These are phyloP conservation scores for Philaethria dido DNA, from an alignment of 2,888 invertebrate genomes.

Conservation along the genomic window DNA sequence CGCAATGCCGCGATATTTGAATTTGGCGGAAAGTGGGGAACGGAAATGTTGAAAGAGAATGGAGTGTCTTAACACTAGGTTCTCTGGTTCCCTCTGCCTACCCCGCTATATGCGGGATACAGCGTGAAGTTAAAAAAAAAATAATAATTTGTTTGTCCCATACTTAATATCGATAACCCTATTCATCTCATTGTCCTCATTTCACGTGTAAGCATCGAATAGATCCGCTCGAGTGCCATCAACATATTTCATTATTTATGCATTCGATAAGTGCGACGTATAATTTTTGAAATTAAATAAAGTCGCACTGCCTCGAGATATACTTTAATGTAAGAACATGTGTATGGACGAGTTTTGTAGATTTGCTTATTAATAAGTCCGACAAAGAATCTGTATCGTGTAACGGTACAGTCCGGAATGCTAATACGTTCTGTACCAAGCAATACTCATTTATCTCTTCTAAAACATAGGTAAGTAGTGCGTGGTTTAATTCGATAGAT, in stretches of 20 bases:
- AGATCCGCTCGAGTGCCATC: background rate
- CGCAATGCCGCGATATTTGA: no score
- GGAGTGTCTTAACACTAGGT: no score
- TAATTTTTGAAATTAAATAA: slow-evolving; percentile 40
- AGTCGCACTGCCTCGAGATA: slow-evolving; percentile 44
- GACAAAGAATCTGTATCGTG: slow-evolving; percentile 67
- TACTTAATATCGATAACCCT: background rate
- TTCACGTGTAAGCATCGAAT: background rate
- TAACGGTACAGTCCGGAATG: slow-evolving; percentile 61
- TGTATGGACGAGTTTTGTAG: slow-evolving; percentile 68
- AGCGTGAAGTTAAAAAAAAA: no score
- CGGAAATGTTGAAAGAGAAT: no score
- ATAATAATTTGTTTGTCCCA: background rate
- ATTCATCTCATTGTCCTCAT: slow-evolving; percentile 5
- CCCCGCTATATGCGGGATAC: no score
- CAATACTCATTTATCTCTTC: slow-evolving; percentile 66
- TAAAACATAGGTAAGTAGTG: slow-evolving; percentile 56
- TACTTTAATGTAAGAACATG: slow-evolving; percentile 50
- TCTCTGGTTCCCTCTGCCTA: no score
- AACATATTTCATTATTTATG: slow-evolving; percentile 25
- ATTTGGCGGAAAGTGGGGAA: no score
- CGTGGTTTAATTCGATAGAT: slow-evolving; percentile 56
- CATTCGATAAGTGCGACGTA: slow-evolving; percentile 27
- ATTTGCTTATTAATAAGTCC: slow-evolving; percentile 76
- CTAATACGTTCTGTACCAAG: slow-evolving; percentile 60